Evolutionary conservation across 2,888 invertebrate genomes (phyloP), one percentile per base, ranked within the genome.

Genomic region (Acheta domesticus): DNA sequence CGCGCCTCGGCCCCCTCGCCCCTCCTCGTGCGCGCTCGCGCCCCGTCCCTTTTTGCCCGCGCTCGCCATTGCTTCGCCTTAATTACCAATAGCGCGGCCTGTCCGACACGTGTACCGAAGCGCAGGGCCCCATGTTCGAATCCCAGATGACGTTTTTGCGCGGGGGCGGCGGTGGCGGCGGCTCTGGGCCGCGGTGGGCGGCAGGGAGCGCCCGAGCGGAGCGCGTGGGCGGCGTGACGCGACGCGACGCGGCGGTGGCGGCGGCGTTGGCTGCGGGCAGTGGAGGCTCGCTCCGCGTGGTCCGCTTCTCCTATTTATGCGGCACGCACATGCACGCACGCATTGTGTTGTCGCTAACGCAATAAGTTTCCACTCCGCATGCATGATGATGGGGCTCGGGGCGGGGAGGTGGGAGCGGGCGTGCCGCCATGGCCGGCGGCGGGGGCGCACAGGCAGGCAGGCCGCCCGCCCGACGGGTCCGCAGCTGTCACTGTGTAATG

Each of bases 301-400:
- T 36, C 36, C 36, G 36, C 36, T 36, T 36, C 36, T 8, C 36
- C 36, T 36, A 36, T 36, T 36, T 36, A 36, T 62, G 62, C 62
- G 62, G 62, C 14, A 62, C 62, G 62, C 62, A 62, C 62, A 62
- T 62, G 62, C n/a, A 62, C 14, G 62, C 62, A n/a, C 14, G 62
- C n/a, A n/a, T n/a, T 19, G 14, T 62, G 62, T 62, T n/a, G 62
- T n/a, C 62, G 62, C n/a, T 62, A 62, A 62, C 16, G 62, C 62
- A 62, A 62, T 62, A 62, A 62, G 62, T 62, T 62, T 62, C 62
- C 62, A n/a, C 62, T 62, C 62, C 62, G 62, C 62, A 62, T 62
- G 62, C 62, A n/a, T 62, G 62, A 62, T 62, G 62, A 62, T 62
- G 62, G 62, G 62, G 62, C 62, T 62, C 16, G 62, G 62, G 62